A percentile compares a stretch with the other conserved stretches of the same genome.
These are phyloP conservation scores for Lerema accius DNA, from an alignment of 1,140 invertebrate species.

Conservation along the genomic window DNA sequence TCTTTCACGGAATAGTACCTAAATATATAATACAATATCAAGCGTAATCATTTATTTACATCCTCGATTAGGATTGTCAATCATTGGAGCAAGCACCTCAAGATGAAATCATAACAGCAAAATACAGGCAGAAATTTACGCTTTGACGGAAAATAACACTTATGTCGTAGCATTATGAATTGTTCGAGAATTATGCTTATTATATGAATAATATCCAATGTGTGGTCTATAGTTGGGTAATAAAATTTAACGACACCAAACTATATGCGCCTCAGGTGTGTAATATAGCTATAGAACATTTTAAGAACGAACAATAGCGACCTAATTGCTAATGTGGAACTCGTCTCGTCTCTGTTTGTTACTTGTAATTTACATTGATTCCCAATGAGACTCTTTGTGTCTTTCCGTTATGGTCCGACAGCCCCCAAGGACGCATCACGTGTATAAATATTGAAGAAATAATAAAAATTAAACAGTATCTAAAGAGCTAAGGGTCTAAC, in stretches of 20 bases:
- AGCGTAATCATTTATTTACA: too few species aligned
- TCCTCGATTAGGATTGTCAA: too few species aligned
- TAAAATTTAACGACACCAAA: slow-evolving; percentile 51
- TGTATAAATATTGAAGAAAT: slow-evolving; percentile 69
- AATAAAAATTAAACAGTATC: slow-evolving; percentile 60
- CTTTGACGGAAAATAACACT: not conserved
- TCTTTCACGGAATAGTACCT: too few species aligned
- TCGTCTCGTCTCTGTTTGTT: slow-evolving; percentile 59
- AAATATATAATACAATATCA: too few species aligned
- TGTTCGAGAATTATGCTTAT: slow-evolving; percentile 32
- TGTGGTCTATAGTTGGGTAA: slow-evolving; percentile 28
- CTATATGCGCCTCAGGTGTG: slow-evolving; percentile 56
- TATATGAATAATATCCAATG: slow-evolving; percentile 45
- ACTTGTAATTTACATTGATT: slow-evolving; percentile 72
- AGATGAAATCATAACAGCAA: too few species aligned
- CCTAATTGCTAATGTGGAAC: slow-evolving; percentile 67
- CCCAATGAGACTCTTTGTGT: slow-evolving; percentile 60
- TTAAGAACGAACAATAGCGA: slow-evolving; percentile 58
- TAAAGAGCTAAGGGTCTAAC: slow-evolving; percentile 26
- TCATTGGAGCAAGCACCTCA: not conserved
- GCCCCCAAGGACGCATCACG: slow-evolving; percentile 58
- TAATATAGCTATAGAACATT: slow-evolving; percentile 40
- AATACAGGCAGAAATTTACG: not conserved
- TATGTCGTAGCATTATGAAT: not conserved
- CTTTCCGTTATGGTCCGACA: slow-evolving; percentile 64